These are phyloP conservation scores for Isichthys henryi DNA, from an alignment of 2,113 vertebrate genomes.

Conservation along the genomic window DNA sequence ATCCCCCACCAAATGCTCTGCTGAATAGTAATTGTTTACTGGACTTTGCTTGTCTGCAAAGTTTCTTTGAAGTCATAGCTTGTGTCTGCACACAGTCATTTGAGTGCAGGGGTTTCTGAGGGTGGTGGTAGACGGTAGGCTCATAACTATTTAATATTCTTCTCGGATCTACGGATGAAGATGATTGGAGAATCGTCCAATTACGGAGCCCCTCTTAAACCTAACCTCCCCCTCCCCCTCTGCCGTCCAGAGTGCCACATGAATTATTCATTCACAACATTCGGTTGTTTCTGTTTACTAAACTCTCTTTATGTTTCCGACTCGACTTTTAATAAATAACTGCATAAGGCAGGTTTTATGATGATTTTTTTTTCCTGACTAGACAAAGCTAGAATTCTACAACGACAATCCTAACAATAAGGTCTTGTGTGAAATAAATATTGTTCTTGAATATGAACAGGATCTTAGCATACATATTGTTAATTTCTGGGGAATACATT, in stretches of 20 bases:
- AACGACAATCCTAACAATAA: neutral
- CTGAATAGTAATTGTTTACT: conserved; percentile 23
- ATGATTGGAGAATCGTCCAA: conserved; percentile 31
- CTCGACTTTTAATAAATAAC: conserved; percentile 20
- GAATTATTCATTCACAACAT: conserved; percentile 34
- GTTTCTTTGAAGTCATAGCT: conserved; percentile 18
- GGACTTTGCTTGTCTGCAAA: conserved; percentile 13
- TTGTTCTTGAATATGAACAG: neutral
- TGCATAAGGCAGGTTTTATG: neutral
- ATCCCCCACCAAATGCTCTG: conserved; percentile 8
- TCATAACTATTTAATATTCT: conserved; percentile 8
- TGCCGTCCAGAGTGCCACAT: conserved; percentile 17
- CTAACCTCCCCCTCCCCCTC: neutral
- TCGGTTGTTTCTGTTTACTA: conserved; percentile 13
- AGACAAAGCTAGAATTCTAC: neutral
- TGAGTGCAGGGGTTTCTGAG: neutral
- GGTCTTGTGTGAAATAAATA: neutral
- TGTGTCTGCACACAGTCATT: conserved; percentile 22
- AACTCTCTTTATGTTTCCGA: conserved; percentile 9
- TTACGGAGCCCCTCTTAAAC: conserved; percentile 24
- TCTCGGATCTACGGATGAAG: conserved; percentile 18
- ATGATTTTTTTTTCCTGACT: neutral
- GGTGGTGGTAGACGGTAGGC: neutral
- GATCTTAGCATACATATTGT: too few relatives aligned
- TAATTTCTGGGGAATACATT: conserved; percentile 1